These are phyloP conservation scores for Pseudomugil gertrudae DNA, from an alignment of 2,797 vertebrate genomes.

Conservation along the genomic window DNA sequence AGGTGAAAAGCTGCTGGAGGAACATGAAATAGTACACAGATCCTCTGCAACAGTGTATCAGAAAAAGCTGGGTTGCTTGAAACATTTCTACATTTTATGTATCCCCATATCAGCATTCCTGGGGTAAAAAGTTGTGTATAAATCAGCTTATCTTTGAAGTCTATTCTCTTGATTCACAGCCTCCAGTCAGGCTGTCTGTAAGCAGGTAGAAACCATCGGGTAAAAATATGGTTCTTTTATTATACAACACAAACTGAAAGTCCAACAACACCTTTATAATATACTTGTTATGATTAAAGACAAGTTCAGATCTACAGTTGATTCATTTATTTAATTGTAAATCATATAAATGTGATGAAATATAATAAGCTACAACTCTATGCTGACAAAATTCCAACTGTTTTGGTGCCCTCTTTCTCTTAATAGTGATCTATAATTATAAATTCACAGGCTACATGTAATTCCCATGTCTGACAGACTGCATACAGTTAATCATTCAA, in stretches of 20 bases:
- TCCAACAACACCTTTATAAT: background rate
- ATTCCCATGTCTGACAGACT: background rate
- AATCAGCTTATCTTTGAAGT: conserved; percentile 73
- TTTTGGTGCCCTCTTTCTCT: background rate
- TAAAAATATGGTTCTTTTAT: background rate
- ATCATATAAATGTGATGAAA: background rate
- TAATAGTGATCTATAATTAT: background rate
- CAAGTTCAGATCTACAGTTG: background rate
- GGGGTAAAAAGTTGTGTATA: conserved; percentile 56
- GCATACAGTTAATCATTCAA: background rate
- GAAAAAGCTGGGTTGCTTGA: conserved; percentile 33
- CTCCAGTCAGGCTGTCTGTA: conserved; percentile 15
- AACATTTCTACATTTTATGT: conserved; percentile 47
- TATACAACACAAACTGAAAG: conserved; percentile 13
- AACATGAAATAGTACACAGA: conserved; percentile 41
- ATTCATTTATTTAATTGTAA: background rate
- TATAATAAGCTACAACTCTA: background rate
- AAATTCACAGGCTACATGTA: background rate
- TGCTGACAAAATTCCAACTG: background rate
- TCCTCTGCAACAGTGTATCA: conserved; percentile 44
- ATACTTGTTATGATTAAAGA: background rate
- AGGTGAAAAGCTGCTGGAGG: conserved; percentile 25
- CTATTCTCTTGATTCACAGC: conserved; percentile 54
- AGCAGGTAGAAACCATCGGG: conserved; percentile 15
- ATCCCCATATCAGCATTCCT: conserved; percentile 57